Evolutionary conservation across 2,113 vertebrate genomes (phyloP).

Genomic region (Oreochromis spilurus): DNA sequence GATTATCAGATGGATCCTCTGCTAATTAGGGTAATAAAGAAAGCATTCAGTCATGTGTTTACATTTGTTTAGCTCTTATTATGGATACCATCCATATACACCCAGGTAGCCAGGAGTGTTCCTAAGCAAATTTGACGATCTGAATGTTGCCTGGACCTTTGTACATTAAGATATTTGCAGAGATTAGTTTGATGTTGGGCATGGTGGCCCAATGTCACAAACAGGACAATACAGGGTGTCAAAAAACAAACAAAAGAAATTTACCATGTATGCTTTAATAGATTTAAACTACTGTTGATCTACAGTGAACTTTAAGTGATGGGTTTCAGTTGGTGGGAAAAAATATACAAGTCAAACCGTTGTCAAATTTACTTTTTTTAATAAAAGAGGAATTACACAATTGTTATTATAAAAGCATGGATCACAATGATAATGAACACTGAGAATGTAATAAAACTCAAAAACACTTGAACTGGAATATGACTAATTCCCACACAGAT

Average conservation of each 20-base stretch:
- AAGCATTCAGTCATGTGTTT: background rate
- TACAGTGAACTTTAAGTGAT: background rate
- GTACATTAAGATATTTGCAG: background rate
- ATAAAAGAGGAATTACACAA: conserved; percentile 48
- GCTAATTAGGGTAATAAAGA: background rate
- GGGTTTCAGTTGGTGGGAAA: background rate
- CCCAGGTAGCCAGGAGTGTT: background rate
- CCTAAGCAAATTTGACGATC: background rate
- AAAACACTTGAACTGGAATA: background rate
- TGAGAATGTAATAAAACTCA: conserved; percentile 1
- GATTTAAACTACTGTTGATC: background rate
- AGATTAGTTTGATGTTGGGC: background rate
- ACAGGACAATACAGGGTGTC: background rate
- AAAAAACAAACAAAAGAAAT: background rate
- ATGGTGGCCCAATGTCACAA: background rate
- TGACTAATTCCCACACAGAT: conserved; percentile 7
- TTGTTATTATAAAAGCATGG: conserved; percentile 53
- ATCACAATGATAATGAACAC: conserved; percentile 32
- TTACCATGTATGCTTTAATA: background rate
- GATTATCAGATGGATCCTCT: fast-evolving
- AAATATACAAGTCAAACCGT: background rate
- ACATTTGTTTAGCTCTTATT: background rate
- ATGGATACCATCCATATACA: fast-evolving
- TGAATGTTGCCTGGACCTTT: background rate
- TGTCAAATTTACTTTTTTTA: conserved; percentile 37